Base-by-base conservation (phyloP, 2,113 vertebrate species). In the Apus apus region DNA sequence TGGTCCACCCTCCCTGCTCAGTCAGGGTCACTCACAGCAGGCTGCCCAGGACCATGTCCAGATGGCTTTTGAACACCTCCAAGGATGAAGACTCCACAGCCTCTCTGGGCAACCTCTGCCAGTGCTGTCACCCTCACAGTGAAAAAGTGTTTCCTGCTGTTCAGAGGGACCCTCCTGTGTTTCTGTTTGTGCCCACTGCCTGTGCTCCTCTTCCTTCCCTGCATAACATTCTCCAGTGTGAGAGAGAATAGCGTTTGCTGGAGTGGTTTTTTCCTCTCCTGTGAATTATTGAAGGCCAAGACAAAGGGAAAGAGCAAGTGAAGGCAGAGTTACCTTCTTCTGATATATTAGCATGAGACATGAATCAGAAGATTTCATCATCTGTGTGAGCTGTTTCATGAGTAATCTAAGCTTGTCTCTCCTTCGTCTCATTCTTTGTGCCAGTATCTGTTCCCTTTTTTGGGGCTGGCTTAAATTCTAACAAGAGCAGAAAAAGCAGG, bases 161-260 rank as follows among this genome's bases (percentile, higher is more conserved):
- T 73, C 10, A 2, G 21, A 32, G n/a, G 19, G 30, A 48, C 5
- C 26, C 25, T 78, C 27, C 32, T 5, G 11, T 50, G 0, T 48
- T 26, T 43, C 40, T 43, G 40, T 43, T 43, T 10, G 40, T 43
- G 40, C 10, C 38, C 38, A 38, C 38, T 38, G 38, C 38, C 38
- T 10, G 38, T 38, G 38, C 8, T 19, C 29, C 62, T 65, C 45
- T 83, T 72, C 38, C 25, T 48, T 73, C 45, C 34, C 11, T 43
- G 22, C 11, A 0, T n/a, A 30, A 11, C 4, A 0, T 27, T 64
- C 6, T 73, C 16, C 14, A 6, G 0, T 62, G 64, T 1, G 16
- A 65, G 50, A 60, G 14, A 45, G 23, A 56, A 9, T 5, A 54
- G 34, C 8, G 51, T 85, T 66, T 65, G 46, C 48, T 73, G 36